Conservation (phyloP, 1,140 invertebrate genomes). For the Drosophila navojoa region DNA sequence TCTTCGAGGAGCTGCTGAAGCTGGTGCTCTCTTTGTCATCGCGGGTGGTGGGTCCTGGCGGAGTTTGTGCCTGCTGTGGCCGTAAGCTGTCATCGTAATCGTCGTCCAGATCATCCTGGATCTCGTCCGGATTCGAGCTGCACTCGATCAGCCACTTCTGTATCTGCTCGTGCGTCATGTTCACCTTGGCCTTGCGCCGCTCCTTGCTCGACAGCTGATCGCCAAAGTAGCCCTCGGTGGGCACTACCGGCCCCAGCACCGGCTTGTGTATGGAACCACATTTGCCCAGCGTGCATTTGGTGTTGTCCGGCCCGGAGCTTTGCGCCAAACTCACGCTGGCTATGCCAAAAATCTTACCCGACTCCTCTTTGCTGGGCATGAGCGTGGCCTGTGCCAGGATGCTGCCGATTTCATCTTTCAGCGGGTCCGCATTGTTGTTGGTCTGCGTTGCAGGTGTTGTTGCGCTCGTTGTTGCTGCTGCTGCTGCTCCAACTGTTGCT, state of each 20-base stretch:
- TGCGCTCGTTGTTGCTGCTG: not conserved
- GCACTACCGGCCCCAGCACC: slow-evolving; percentile 78
- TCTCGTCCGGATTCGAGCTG: slow-evolving; percentile 85
- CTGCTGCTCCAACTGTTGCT: not conserved
- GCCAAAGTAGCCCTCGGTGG: slow-evolving; percentile 78
- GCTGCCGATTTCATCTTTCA: slow-evolving; percentile 79
- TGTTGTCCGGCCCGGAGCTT: slow-evolving; percentile 82
- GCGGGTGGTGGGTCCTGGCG: slow-evolving; percentile 63
- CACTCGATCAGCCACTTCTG: slow-evolving; percentile 89
- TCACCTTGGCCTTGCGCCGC: slow-evolving; percentile 87
- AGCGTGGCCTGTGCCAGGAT: slow-evolving; percentile 77
- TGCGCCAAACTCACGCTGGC: slow-evolving; percentile 83
- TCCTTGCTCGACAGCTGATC: slow-evolving; percentile 81
- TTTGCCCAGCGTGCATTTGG: slow-evolving; percentile 83
- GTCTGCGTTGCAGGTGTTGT: not conserved
- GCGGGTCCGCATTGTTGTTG: slow-evolving; percentile 49
- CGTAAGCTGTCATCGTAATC: slow-evolving; percentile 78
- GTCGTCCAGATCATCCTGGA: slow-evolving; percentile 85
- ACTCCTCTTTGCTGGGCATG: slow-evolving; percentile 84
- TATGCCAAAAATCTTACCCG: slow-evolving; percentile 84
- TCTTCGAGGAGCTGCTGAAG: slow-evolving; percentile 77
- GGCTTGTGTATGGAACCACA: slow-evolving; percentile 83
- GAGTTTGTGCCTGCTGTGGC: slow-evolving; percentile 66
- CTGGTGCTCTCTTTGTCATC: slow-evolving; percentile 77
- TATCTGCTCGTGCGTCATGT: slow-evolving; percentile 89